Percentiles rank a stretch among this genome's conserved stretches.
Conservation (phyloP, 2,888 invertebrate genomes). For the Ramazzottius varieornatus region DNA sequence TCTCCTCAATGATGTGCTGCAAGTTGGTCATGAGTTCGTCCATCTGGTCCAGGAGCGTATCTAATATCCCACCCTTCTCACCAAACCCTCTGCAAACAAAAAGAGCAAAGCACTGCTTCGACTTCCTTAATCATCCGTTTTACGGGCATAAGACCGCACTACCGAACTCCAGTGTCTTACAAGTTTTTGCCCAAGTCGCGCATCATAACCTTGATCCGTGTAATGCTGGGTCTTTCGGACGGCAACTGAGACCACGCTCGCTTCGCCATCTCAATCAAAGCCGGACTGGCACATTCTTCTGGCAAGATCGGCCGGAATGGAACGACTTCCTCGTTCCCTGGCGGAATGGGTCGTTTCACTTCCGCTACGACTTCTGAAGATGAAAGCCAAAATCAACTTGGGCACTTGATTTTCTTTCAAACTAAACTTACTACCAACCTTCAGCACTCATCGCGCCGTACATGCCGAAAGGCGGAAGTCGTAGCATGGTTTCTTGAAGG, state of each 20-base stretch:
- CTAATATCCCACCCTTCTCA: neutral
- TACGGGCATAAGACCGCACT: too few relatives aligned
- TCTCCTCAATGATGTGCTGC: neutral
- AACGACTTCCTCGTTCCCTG: neutral
- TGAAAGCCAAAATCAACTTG: neutral
- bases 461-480: neutral
- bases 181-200: neutral
- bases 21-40: neutral
- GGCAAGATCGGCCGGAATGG: neutral
- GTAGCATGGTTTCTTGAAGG: neutral
- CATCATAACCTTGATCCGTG: neutral
- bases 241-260: neutral
- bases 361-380: neutral
- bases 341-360: neutral
- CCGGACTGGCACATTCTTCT: neutral
- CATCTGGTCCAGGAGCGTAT: neutral
- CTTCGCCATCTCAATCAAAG: neutral
- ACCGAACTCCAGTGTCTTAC: too few relatives aligned
- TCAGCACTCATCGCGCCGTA: constrained; percentile 1
- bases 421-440: too few relatives aligned
- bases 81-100: neutral
- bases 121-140: too few relatives aligned
- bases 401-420: neutral
- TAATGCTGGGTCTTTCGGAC: neutral
- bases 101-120: too few relatives aligned